These are phyloP conservation scores for Caerostris extrusa DNA, from an alignment of 1,140 invertebrate species.

Conservation along the genomic window DNA sequence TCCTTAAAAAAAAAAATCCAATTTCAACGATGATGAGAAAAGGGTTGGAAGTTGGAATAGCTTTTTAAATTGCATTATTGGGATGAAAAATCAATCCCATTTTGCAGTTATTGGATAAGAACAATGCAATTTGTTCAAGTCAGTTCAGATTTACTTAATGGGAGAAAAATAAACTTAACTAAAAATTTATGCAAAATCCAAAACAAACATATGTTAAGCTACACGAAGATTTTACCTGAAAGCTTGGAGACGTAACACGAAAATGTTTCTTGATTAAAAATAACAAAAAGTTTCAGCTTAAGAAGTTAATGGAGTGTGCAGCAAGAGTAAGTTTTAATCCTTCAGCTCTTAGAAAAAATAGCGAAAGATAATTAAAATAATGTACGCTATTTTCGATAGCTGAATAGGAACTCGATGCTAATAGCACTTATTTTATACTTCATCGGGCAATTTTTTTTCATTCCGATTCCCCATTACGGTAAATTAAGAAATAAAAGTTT, in stretches of 20 bases:
- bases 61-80: no score
- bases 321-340: neutral
- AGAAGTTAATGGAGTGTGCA: neutral
- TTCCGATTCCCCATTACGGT: neutral
- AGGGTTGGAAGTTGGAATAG: no score
- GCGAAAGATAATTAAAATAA: neutral
- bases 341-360: neutral
- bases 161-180: neutral
- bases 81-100: no score
- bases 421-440: neutral
- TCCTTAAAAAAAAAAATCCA: no score
- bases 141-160: neutral
- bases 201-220: neutral
- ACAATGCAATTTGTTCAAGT: no score
- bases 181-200: neutral
- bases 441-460: neutral
- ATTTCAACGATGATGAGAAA: no score
- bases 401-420: neutral
- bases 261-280: neutral
- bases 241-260: neutral
- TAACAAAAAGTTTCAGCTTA: neutral
- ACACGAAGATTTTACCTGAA: neutral
- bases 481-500: neutral
- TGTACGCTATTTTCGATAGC: neutral
- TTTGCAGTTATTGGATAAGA: no score